Percentiles rank a stretch among this genome's conserved stretches.
These are phyloP conservation scores for Clusia tigrina DNA, from an alignment of 2,888 invertebrate genomes.

Conservation along the genomic window DNA sequence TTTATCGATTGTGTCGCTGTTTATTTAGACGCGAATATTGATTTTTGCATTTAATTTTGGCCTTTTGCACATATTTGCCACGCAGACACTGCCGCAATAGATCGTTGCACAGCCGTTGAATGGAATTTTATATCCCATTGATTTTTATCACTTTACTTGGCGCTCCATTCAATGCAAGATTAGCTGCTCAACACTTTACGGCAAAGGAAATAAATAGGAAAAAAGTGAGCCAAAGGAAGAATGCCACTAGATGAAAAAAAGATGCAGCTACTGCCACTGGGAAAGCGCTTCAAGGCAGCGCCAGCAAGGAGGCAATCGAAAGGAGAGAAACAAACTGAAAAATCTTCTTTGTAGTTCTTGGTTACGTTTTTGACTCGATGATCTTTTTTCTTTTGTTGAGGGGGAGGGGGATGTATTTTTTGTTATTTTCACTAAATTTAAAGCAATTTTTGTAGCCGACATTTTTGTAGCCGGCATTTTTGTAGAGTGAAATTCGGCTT, in stretches of 20 bases:
- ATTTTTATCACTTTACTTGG: constrained; percentile 6
- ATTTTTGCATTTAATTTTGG: too few relatives aligned
- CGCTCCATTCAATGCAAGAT: neutral
- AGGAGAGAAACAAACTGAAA: neutral
- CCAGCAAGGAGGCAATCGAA: neutral
- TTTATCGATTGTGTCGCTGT: too few relatives aligned
- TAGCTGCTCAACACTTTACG: constrained; percentile 4
- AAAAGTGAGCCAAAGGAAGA: neutral
- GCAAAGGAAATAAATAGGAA: neutral
- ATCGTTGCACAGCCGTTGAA: too few relatives aligned
- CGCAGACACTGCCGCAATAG: neutral
- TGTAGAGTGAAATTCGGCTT: too few relatives aligned
- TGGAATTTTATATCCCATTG: neutral
- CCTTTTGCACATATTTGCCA: neutral
- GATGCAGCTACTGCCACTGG: too few relatives aligned
- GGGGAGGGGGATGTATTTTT: too few relatives aligned
- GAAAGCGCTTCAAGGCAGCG: too few relatives aligned
- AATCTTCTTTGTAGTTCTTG: neutral
- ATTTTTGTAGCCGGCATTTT: too few relatives aligned
- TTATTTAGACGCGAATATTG: too few relatives aligned
- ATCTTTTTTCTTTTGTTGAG: too few relatives aligned
- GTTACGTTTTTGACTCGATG: neutral
- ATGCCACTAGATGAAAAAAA: neutral
- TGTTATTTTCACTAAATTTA: too few relatives aligned
- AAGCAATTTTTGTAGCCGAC: too few relatives aligned